These are phyloP conservation scores for Sebastes hopkinsi DNA, from an alignment of 2,797 vertebrate genomes.

Conservation along the genomic window DNA sequence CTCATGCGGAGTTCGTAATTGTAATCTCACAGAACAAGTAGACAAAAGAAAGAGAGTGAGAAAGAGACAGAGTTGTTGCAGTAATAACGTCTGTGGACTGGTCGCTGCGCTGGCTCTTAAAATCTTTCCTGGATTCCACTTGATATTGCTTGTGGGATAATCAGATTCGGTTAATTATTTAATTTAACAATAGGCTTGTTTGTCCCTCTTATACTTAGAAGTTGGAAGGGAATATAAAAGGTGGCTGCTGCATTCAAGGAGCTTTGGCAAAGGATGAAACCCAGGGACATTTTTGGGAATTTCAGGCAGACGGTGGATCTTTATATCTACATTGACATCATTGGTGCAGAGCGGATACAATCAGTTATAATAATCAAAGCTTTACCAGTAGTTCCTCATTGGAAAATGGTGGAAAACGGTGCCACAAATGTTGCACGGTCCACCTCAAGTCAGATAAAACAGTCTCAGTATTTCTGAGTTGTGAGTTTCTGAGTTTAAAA, in stretches of 20 bases:
- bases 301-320: neutral
- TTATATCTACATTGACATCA: neutral
- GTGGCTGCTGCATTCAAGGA: neutral
- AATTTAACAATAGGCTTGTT: constrained; percentile 38
- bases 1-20: constrained; percentile 12
- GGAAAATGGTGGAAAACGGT: neutral
- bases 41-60: neutral
- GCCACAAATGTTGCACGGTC: neutral
- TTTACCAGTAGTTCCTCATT: neutral
- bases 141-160: constrained; percentile 38
- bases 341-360: neutral
- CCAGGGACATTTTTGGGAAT: neutral
- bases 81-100: constrained; percentile 10
- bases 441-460: neutral
- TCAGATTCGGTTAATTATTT: constrained; percentile 36
- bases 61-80: neutral
- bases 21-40: constrained; percentile 25
- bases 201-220: constrained; percentile 2
- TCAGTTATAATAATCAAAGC: neutral
- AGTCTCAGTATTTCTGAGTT: neutral
- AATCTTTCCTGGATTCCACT: constrained; percentile 34
- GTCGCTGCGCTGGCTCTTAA: neutral
- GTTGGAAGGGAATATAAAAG: constrained; percentile 3
- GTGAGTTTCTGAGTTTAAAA: neutral
- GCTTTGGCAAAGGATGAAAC: neutral